Base-by-base conservation (phyloP, 2,113 vertebrate species). In the Talpa occidentalis region DNA sequence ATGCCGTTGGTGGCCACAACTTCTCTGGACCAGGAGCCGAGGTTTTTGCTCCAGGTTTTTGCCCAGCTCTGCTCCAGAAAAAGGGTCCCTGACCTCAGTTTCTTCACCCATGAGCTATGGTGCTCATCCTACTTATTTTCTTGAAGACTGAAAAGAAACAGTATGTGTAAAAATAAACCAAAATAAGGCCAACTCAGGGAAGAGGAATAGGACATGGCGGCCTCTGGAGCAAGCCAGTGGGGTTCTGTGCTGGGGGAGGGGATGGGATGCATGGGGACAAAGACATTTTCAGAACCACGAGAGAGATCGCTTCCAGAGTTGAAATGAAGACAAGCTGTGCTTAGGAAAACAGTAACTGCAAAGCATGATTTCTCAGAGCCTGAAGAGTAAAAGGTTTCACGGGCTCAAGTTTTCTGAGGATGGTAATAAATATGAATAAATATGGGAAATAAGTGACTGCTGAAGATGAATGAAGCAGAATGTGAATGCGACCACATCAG, bases 391-490 rank as follows among this genome's bases (percentile, higher is more conserved):
- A 86, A 22, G 28, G 26, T 67, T 94, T 66, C 72, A 52, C 30
- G 90, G 81, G 77, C 70, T 47, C 79, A 60, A 28, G 70, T 90
- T 54, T 64, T 90, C 67, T 93, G 32, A 22, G 26, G 87, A 78
- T 67, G 15, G 16, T 70, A 92, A 93, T 83, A 96, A 94, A 59
- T 76, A 86, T 59, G 59, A 92, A 91, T 86, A 96, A 93, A 69
- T 72, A 86, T 59, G 40, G 32, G 44, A 52, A 67, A 80, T 49
- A 73, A 72, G 77, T 93, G 72, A 62, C 37, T 54, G 42, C 42
- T 74, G 70, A 90, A 82, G 44, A 74, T 72, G 56, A 81, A 26
- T 62, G 79, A 95, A 90, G 32, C 28, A 8, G 26, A 94, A 24
- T 15, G 10, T 28, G 37, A 93, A 84, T 16, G 17, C 79, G 49